phyloP scores from a whole-genome alignment of 2,888 invertebrate genomes.

The Priocnemis perturbator region DNA sequence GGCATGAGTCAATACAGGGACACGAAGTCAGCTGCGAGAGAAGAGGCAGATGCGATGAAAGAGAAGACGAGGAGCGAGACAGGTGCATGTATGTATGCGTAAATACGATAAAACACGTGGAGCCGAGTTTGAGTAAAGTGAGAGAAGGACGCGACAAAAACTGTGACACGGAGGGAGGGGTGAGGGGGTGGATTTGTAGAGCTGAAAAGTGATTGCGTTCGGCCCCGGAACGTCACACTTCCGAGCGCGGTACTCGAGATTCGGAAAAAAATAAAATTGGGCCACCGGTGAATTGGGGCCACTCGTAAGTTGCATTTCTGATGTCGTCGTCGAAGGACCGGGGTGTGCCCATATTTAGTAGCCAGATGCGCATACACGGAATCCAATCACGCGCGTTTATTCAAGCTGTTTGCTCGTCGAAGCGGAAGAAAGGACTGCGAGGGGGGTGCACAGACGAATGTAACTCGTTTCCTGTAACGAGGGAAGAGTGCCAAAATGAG shows the following conservation, averaged over 20 bases:
- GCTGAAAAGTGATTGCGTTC: conserved; percentile 22
- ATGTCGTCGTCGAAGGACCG: not conserved
- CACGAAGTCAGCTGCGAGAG: not conserved
- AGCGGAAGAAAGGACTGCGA: conserved; percentile 40
- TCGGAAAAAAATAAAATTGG: conserved; percentile 35
- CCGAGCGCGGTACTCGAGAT: conserved; percentile 42
- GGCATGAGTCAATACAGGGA: not conserved
- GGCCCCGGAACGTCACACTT: conserved; percentile 43
- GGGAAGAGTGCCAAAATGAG: conserved; percentile 5
- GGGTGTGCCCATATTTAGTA: conserved; percentile 52
- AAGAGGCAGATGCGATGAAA: not conserved
- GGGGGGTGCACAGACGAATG: conserved; percentile 15
- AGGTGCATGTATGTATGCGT: no score
- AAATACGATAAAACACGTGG: no score
- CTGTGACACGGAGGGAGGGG: no score
- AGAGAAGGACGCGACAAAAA: no score
- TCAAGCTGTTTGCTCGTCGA: conserved; percentile 61
- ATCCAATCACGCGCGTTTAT: conserved; percentile 67
- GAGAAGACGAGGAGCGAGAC: not conserved
- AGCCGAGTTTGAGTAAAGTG: no score
- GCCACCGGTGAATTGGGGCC: conserved; percentile 20
- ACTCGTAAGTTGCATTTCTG: not conserved
- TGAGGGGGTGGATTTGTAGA: no score
- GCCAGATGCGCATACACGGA: conserved; percentile 67
- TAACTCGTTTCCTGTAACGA: conserved; percentile 20